These are phyloP conservation scores for Nephrotoma guestfalica DNA, from an alignment of 2,888 invertebrate species.

Conservation along the genomic window DNA sequence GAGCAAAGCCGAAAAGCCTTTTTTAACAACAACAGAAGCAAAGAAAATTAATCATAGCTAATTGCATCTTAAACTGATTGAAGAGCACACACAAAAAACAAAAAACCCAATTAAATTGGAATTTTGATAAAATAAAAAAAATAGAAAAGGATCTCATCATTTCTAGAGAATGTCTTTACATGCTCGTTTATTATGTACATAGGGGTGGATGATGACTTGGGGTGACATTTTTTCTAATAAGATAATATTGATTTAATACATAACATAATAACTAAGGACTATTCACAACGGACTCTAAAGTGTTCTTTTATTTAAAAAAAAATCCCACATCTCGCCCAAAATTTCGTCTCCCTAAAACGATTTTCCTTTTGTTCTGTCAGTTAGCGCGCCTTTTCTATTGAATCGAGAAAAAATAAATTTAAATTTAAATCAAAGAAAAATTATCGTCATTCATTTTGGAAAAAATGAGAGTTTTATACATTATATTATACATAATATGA, in stretches of 20 bases:
- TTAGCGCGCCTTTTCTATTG: not conserved
- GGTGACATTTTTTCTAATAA: not conserved
- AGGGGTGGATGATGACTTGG: not conserved
- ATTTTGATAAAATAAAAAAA: not conserved
- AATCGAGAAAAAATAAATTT: not conserved
- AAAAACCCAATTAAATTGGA: not conserved
- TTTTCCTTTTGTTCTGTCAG: not conserved
- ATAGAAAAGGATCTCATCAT: not conserved
- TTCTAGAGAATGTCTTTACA: not conserved
- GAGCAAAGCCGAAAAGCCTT: not conserved
- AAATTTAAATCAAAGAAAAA: not conserved
- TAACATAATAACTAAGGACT: not conserved
- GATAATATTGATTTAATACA: not conserved
- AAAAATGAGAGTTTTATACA: not conserved
- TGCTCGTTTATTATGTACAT: not conserved
- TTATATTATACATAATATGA: not conserved
- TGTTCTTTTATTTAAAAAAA: not conserved
- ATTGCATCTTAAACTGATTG: not conserved
- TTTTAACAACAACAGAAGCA: not conserved
- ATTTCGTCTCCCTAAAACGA: not conserved
- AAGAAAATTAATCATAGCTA: not conserved
- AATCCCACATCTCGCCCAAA: not conserved
- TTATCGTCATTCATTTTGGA: not conserved
- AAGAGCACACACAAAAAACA: not conserved
- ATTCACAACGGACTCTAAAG: not conserved